Percentiles rank a stretch among this genome's conserved stretches.
phyloP scores from a whole-genome alignment of 2,113 vertebrate species.

The Hiodon tergisus region DNA sequence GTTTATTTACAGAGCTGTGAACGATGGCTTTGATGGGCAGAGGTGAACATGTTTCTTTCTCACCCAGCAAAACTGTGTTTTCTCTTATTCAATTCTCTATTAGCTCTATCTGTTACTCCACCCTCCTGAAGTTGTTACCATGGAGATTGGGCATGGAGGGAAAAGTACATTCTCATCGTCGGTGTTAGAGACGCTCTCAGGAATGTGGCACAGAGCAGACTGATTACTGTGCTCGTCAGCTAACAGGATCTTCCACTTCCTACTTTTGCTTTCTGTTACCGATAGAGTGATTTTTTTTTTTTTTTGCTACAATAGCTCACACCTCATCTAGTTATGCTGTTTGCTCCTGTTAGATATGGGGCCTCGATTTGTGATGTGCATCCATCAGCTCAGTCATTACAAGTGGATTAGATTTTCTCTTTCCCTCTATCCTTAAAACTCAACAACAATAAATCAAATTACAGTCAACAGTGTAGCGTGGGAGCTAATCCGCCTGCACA shows the following conservation, averaged over 20 bases:
- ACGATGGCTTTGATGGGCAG: slow-evolving; percentile 14
- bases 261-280: slow-evolving; percentile 36
- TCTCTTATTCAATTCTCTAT: slow-evolving; percentile 2
- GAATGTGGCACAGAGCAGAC: slow-evolving; percentile 49
- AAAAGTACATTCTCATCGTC: slow-evolving; percentile 42
- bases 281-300: slow-evolving; percentile 51
- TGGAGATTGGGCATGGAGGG: slow-evolving; percentile 26
- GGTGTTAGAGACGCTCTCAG: slow-evolving; percentile 43
- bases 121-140: slow-evolving; percentile 26
- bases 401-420: slow-evolving; percentile 66
- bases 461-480: slow-evolving; percentile 63
- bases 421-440: slow-evolving; percentile 53
- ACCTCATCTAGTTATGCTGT: slow-evolving; percentile 46
- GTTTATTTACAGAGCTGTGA: slow-evolving; percentile 17
- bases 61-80: neutral
- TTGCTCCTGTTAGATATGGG: slow-evolving; percentile 44
- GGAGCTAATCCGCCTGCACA: slow-evolving; percentile 62
- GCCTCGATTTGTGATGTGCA: slow-evolving; percentile 40
- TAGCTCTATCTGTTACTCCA: slow-evolving; percentile 16
- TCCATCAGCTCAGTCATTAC: slow-evolving; percentile 59
- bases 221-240: slow-evolving; percentile 50
- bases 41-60: slow-evolving; percentile 35
- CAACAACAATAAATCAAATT: slow-evolving; percentile 69
- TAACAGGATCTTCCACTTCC: slow-evolving; percentile 50
- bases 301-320: slow-evolving; percentile 50